Evolutionary conservation across 2,888 invertebrate species (phyloP), one percentile per base, ranked within the genome.

Genomic region (Carterocephalus palaemon): DNA sequence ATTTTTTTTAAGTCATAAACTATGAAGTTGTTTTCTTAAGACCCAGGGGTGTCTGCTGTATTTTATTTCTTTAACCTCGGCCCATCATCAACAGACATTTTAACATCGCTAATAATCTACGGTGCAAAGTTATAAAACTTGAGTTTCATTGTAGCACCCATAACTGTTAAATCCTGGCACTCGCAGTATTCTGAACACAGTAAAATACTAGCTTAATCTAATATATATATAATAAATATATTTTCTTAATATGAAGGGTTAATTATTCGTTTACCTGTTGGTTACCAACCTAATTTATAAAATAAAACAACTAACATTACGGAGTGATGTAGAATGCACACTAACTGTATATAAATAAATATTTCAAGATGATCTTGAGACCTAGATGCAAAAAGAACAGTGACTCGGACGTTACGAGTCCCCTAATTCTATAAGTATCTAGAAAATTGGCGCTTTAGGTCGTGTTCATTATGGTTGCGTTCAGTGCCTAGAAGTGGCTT

Each of bases 391-490:
- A 23, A 23, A 36, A 36, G 5, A n/a, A 2, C 15, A 5, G 19
- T 8, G 17, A 12, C 15, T n/a, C 3, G 34, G 2, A 8, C 4
- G 2, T 2, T 24, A 8, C 16, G 23, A n/a, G 12, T 28, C n/a
- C n/a, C n/a, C n/a, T n/a, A n/a, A 20, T 28, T 33, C 15, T 16
- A 22, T 16, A n/a, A 10, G 10, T 12, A 13, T 7, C 9, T 38
- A 40, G 19, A 31, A 36, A 47, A 45, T 37, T 31, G 19, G 28
- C 48, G 47, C 62, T 66, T 54, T 69, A 63, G 59, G 55, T 59
- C 50, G 51, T 48, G 56, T 52, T 48, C 43, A 56, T 63, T 72
- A 72, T 64, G 66, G 71, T 66, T 51, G 59, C 60, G 49, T 53
- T 56, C 51, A 4, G 22, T 50, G 49, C 54, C 53, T 54, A 57